Evolutionary conservation across 2,888 invertebrate species (phyloP), one percentile per base, ranked within the genome.

Genomic region (Hemithea aestivaria): DNA sequence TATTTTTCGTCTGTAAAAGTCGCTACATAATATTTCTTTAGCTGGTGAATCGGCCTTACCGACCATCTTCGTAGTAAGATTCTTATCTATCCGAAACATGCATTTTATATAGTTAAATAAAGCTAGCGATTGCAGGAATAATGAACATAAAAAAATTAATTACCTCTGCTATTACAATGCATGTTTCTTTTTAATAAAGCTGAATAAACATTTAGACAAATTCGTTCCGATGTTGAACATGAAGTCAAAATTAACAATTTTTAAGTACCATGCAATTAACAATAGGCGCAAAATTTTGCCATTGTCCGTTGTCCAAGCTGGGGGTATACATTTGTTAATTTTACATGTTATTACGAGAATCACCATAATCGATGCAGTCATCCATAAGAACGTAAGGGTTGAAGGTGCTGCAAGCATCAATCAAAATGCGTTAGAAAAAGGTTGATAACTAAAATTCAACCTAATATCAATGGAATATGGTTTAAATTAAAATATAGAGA

Each of bases 361-460:
- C 72, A 69, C 49, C 74, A 79, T 79, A 79, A 81, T 79, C 73
- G 67, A 62, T 56, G 62, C 73, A 69, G 63, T 73, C 73, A 62
- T 52, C 66, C 71, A 61, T 71, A 62, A 75, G 73, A 71, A 65
- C 62, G 60, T 66, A 64, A 60, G 28, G 16, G 16, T 2, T 16
- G 16, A 16, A 50, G 53, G 57, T 59, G 27, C 24, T 55, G 9
- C 20, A 10, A 20, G 23, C 29, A 35, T 25, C 20, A 20, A 25
- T 9, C 6, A 40, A 27, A 43, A 8, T 7, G 7, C 1, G n/a
- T 28, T 3, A 31, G 12, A 9, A 12, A 11, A 16, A 11, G 5
- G 9, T 9, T 29, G 12, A 28, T 0, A 26, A 11, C 10, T 2
- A 51, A 27, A 31, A 22, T 31, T 1, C 7, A 27, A 30, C 40